Percentiles rank a stretch among this genome's conserved stretches.
phyloP scores from a whole-genome alignment of 2,888 invertebrate species.

The Siphlonurus alternatus region DNA sequence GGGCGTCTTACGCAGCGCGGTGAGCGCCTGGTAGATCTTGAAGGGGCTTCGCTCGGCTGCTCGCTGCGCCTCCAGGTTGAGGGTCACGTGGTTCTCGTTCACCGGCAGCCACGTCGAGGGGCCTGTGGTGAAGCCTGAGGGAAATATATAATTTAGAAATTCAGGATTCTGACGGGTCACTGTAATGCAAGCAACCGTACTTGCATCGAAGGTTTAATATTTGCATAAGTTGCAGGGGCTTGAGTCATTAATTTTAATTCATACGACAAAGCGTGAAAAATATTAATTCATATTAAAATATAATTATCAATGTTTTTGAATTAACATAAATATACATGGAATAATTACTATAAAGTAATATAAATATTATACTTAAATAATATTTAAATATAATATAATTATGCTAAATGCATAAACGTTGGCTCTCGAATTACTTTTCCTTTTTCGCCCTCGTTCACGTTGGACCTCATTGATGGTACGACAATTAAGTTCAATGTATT shows the following conservation, averaged over 20 bases:
- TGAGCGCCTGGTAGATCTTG: constrained; percentile 14
- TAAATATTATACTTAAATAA: no score
- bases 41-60: constrained; percentile 11
- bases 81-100: constrained; percentile 16
- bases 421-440: no score
- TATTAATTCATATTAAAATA: no score
- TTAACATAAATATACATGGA: no score
- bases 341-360: no score
- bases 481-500: background rate
- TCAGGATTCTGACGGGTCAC: background rate
- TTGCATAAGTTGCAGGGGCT: background rate
- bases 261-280: no score
- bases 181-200: no score
- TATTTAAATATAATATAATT: no score
- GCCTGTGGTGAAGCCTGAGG: constrained; percentile 16
- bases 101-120: constrained; percentile 19
- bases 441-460: no score
- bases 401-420: no score
- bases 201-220: no score
- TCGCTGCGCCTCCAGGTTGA: constrained; percentile 18
- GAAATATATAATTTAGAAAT: background rate
- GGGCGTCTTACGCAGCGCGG: constrained; percentile 12
- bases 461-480: background rate
- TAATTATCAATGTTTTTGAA: no score
- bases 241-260: background rate